These are phyloP conservation scores for Drosophila sturtevanti DNA, from an alignment of 1,140 invertebrate species.

Conservation along the genomic window DNA sequence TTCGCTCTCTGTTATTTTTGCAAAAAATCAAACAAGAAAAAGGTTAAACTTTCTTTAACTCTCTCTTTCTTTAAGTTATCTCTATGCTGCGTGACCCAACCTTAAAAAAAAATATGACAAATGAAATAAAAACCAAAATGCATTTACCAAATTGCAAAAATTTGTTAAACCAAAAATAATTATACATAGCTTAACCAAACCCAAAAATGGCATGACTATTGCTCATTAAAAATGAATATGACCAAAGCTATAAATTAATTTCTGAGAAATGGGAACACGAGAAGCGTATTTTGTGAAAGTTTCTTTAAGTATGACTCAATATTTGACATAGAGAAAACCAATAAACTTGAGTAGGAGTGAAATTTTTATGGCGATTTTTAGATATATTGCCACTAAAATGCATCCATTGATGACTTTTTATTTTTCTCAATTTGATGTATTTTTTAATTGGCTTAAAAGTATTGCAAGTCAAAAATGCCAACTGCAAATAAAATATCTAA, in stretches of 20 bases:
- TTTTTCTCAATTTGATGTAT: too few relatives aligned
- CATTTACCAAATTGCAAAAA: conserved; percentile 58
- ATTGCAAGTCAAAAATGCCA: too few relatives aligned
- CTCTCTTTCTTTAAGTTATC: neutral
- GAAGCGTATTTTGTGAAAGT: neutral
- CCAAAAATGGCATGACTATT: conserved; percentile 47
- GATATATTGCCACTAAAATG: neutral
- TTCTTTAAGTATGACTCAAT: neutral
- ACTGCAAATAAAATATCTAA: too few relatives aligned
- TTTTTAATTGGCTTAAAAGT: too few relatives aligned
- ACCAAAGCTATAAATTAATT: conserved; percentile 29
- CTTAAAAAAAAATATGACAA: neutral
- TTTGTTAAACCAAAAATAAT: neutral
- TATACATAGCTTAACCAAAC: conserved; percentile 32
- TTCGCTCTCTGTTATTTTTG: conserved; percentile 53
- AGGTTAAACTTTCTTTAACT: neutral
- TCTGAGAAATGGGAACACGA: neutral
- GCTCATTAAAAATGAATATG: conserved; percentile 35
- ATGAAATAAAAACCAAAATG: conserved; percentile 15
- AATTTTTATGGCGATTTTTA: neutral
- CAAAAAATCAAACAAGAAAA: conserved; percentile 3
- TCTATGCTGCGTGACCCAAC: conserved; percentile 2
- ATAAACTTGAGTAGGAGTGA: neutral
- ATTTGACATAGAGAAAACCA: neutral
- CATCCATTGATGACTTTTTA: too few relatives aligned